Conservation (phyloP, 2,888 invertebrate genomes). For the Drosophila fungiperda region DNA sequence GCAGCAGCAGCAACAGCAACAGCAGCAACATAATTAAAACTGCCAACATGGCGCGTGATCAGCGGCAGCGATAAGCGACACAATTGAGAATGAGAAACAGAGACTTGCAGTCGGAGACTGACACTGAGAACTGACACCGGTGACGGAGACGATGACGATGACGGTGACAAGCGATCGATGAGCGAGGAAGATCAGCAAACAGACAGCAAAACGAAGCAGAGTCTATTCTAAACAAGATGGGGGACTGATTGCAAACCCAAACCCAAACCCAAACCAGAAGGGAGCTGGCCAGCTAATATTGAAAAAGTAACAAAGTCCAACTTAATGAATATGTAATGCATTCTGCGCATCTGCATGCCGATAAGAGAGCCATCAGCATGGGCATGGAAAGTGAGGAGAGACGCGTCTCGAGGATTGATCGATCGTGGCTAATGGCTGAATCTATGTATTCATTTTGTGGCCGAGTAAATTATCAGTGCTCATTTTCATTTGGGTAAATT, state of each 20-base stretch:
- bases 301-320: slow-evolving; percentile 45
- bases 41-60: slow-evolving; percentile 80
- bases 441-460: neutral
- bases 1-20: neutral
- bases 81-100: slow-evolving; percentile 22
- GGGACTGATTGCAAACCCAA: neutral
- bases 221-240: neutral
- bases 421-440: slow-evolving; percentile 2
- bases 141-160: neutral
- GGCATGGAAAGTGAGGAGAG: neutral
- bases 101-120: slow-evolving; percentile 13
- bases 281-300: slow-evolving; percentile 15
- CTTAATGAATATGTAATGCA: slow-evolving; percentile 60
- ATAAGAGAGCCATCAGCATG: slow-evolving; percentile 56
- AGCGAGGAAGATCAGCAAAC: slow-evolving; percentile 1
- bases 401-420: slow-evolving; percentile 10
- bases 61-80: slow-evolving; percentile 70
- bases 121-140: slow-evolving; percentile 28
- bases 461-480: neutral
- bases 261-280: neutral
- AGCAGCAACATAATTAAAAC: slow-evolving; percentile 74
- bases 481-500: neutral
- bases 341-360: slow-evolving; percentile 39
- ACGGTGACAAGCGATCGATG: slow-evolving; percentile 48
- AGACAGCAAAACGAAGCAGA: neutral